These are phyloP conservation scores for Frieseomelitta varia DNA, from an alignment of 1,140 invertebrate species.

Conservation along the genomic window DNA sequence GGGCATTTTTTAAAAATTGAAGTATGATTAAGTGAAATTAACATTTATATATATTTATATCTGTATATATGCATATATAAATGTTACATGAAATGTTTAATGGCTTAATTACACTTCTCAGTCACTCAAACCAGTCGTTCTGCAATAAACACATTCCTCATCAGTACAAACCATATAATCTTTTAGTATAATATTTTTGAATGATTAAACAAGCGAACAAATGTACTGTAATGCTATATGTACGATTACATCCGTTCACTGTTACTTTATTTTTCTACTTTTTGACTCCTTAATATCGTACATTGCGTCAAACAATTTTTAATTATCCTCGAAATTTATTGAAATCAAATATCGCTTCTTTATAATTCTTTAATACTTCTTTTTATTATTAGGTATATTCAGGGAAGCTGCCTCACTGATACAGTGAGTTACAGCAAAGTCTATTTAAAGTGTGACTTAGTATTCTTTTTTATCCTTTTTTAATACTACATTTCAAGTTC, in stretches of 20 bases:
- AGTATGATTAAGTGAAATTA: constrained; percentile 48
- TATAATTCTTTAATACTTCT: constrained; percentile 76
- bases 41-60: constrained; percentile 59
- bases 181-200: constrained; percentile 57
- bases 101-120: constrained; percentile 63
- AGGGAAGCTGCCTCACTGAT: constrained; percentile 79
- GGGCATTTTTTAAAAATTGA: constrained; percentile 31
- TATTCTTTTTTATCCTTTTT: constrained; percentile 49
- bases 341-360: constrained; percentile 51
- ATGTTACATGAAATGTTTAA: constrained; percentile 52
- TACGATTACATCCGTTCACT: constrained; percentile 49
- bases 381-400: constrained; percentile 76
- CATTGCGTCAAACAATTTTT: constrained; percentile 38
- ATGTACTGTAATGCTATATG: constrained; percentile 56
- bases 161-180: constrained; percentile 71
- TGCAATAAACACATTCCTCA: constrained; percentile 41
- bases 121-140: constrained; percentile 60
- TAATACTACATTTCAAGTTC: constrained; percentile 73
- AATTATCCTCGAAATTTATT: constrained; percentile 38
- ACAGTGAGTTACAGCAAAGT: constrained; percentile 78
- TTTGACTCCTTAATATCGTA: constrained; percentile 29
- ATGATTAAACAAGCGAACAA: constrained; percentile 70
- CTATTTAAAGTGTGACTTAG: constrained; percentile 73
- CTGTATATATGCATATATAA: constrained; percentile 50
- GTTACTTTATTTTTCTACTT: constrained; percentile 48